These are phyloP conservation scores for Petrosia ficiformis DNA, from an alignment of 37 sponge, comb jelly and placozoan species.

Conservation along the genomic window DNA sequence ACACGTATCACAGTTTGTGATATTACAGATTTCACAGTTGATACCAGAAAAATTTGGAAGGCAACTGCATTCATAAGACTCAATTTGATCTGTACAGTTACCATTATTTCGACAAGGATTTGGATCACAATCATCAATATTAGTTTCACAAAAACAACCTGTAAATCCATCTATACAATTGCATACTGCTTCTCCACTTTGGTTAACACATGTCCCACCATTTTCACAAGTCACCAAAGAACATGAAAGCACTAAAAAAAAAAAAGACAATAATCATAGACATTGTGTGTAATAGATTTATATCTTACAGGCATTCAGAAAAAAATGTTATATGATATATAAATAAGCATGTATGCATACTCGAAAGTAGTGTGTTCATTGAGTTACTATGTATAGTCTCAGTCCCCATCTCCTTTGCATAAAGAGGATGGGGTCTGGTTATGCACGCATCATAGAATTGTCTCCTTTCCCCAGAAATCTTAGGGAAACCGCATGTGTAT, in stretches of 20 bases:
- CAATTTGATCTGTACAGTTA: not conserved
- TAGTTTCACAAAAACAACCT: not conserved
- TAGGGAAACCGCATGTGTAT: no score
- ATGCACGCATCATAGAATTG: no score
- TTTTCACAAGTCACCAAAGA: constrained; percentile 21
- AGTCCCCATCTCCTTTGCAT: no score
- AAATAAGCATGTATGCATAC: no score
- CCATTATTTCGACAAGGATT: not conserved
- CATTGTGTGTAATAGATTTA: not conserved
- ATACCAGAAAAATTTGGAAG: not conserved
- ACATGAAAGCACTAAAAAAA: constrained; percentile 7
- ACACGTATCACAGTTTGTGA: not conserved
- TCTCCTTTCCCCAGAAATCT: no score
- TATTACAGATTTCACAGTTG: not conserved
- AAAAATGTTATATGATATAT: no score
- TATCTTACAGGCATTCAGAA: no score
- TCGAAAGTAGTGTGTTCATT: no score
- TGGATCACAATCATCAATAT: not conserved
- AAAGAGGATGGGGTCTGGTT: no score
- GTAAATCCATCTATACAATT: not conserved
- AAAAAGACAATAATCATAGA: not conserved
- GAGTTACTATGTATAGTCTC: no score
- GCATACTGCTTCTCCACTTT: not conserved
- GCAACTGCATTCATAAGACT: not conserved
- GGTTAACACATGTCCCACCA: constrained; percentile 33